phyloP scores from a whole-genome alignment of 2,113 vertebrate genomes.

The Cichladusa arquata region DNA sequence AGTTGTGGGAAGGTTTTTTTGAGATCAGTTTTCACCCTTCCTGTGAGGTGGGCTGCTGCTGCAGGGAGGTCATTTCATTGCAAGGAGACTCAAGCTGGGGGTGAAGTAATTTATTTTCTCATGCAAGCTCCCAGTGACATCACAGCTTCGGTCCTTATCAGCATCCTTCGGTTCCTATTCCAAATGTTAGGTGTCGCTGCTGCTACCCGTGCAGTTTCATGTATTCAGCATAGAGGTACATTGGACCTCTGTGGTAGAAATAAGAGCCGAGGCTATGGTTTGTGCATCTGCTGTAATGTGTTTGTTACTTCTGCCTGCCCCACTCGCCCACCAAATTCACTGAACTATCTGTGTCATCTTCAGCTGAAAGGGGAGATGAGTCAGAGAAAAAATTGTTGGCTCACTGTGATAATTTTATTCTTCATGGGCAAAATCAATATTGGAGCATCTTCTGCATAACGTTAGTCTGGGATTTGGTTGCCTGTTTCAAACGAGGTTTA shows the following conservation, averaged over 20 bases:
- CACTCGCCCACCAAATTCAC: not conserved
- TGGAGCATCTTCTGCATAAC: not conserved
- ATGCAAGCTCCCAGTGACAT: not conserved
- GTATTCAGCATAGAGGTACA: not conserved
- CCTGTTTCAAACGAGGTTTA: not conserved
- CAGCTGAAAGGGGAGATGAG: not conserved
- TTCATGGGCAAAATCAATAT: not conserved
- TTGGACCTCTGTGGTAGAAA: not conserved
- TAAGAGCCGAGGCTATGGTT: not conserved
- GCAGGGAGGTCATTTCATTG: not conserved
- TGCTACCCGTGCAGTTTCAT: rapidly evolving
- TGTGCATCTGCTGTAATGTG: not conserved
- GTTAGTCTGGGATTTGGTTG: not conserved
- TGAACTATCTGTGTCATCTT: not conserved
- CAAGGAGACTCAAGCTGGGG: not conserved
- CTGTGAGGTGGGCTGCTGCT: not conserved
- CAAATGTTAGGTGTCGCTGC: not conserved
- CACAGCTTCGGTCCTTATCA: rapidly evolving
- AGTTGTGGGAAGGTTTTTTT: not conserved
- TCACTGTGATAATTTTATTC: not conserved
- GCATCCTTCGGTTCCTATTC: not conserved
- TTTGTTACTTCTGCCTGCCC: not conserved
- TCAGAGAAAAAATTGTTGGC: not conserved
- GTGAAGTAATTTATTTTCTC: not conserved
- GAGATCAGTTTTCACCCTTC: not conserved